These are phyloP conservation scores for Arge pagana DNA, from an alignment of 2,888 invertebrate genomes.

Conservation along the genomic window DNA sequence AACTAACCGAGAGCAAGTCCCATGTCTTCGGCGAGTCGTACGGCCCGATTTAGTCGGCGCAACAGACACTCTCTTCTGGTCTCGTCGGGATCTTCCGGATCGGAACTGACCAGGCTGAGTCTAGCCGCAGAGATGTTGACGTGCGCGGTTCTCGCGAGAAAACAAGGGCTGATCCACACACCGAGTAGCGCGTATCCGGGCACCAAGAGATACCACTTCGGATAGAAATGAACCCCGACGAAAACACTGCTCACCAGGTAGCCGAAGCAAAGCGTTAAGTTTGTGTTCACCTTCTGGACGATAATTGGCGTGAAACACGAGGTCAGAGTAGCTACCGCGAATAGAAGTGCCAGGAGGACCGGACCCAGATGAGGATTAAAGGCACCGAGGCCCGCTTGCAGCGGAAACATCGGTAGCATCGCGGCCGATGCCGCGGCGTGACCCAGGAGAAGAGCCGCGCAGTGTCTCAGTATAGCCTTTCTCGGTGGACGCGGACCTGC, in stretches of 20 bases:
- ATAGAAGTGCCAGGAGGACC: constrained; percentile 50
- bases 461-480: constrained; percentile 51
- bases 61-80: constrained; percentile 51
- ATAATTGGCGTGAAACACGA: constrained; percentile 60
- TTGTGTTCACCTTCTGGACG: constrained; percentile 62
- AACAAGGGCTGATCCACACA: constrained; percentile 44
- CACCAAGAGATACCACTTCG: constrained; percentile 49
- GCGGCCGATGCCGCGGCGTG: constrained; percentile 70
- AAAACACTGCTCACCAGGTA: constrained; percentile 50
- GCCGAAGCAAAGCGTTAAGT: constrained; percentile 54
- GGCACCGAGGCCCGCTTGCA: constrained; percentile 60
- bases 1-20: constrained; percentile 49
- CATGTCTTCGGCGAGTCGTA: constrained; percentile 52
- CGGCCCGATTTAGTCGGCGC: constrained; percentile 47
- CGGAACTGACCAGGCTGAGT: constrained; percentile 47
- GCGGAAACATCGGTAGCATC: constrained; percentile 65
- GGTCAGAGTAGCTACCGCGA: constrained; percentile 44
- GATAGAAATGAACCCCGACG: constrained; percentile 50
- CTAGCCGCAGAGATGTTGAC: constrained; percentile 49
- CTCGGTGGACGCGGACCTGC: constrained; percentile 51
- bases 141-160: constrained; percentile 48
- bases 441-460: constrained; percentile 58
- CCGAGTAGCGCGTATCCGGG: constrained; percentile 51
- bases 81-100: constrained; percentile 53
- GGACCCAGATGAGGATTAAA: constrained; percentile 60